Base-by-base conservation (phyloP, 2,113 vertebrate genomes). In the Perca schrenkii region DNA sequence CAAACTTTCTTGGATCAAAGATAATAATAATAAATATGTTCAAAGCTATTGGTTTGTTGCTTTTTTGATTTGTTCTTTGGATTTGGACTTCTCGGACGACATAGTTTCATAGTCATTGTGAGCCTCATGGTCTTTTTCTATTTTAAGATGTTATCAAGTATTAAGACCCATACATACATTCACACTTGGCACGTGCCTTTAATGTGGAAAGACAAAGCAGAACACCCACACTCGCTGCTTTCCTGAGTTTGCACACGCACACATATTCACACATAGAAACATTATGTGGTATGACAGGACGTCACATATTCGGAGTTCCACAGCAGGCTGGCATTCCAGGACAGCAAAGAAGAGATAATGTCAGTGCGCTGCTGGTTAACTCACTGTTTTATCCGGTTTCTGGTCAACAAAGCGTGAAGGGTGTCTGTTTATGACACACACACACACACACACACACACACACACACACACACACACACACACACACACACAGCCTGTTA, bases 361-460 rank as follows among this genome's bases (percentile, higher is more conserved):
- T 93, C 87, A 88, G 68, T 56, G 79, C 61, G 52, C 85, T 76
- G 74, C 81, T 90, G 86, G 88, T 90, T 90, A 85, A 85, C 82
- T 90, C 76, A 72, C 85, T 86, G 66, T 90, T 89, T 90, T 81
- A 91, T 90, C 92, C 89, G 84, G 79, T 91, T 91, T 86, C 89
- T 91, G 82, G 85, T 76, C 82, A 79, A 79, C 81, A 87, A 87
- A 91, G 91, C 84, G 50, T 94, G 91, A 92, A 91, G 91, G 84
- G 77, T 90, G 86, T 87, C 84, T 91, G 86, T 92, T 92, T 89
- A 82, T 88, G 77, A 93, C 83, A 88, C 74, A 67, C 76, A 85
- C 70, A 85, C 53, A 60, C 43, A 57, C 74, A 75, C 85, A 76
- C 22, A 68, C 77, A 75, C 68, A 87, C 58, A 75, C 25, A 89